Conservation (phyloP, 2,888 invertebrate genomes). For the Globia sparganii region DNA sequence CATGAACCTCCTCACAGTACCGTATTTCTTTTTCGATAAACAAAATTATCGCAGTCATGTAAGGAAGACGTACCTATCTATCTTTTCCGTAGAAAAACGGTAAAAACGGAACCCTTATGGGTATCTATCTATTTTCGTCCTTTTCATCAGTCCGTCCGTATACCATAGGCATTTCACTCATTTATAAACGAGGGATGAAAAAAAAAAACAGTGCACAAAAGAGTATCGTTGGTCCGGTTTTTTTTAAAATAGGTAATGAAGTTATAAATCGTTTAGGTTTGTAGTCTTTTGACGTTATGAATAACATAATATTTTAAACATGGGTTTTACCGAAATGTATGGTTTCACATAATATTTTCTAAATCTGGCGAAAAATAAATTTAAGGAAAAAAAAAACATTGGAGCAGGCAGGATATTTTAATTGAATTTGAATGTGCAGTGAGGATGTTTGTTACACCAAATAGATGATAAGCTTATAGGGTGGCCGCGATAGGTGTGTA, state of each 20-base stretch:
- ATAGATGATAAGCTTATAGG: slow-evolving; percentile 17
- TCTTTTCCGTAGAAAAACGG: not conserved
- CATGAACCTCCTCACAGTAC: not conserved
- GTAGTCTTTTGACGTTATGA: not conserved
- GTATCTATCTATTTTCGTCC: not conserved
- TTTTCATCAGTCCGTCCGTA: not conserved
- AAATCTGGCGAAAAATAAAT: slow-evolving; percentile 1
- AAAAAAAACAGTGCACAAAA: not conserved
- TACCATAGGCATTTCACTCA: not conserved
- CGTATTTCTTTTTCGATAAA: not conserved
- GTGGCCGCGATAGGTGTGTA: not conserved
- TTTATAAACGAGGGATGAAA: not conserved
- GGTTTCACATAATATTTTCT: not conserved
- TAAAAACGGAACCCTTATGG: not conserved
- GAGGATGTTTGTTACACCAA: slow-evolving; percentile 4
- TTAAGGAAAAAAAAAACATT: slow-evolving; percentile 10
- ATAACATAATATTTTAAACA: not conserved
- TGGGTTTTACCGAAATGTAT: not conserved
- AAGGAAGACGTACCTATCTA: not conserved
- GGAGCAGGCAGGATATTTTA: slow-evolving; percentile 10
- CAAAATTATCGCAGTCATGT: not conserved
- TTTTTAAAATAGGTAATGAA: not conserved
- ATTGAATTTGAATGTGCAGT: not conserved
- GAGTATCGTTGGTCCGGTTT: not conserved
- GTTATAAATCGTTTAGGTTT: not conserved